Conservation (phyloP, 2,888 invertebrate species). For the Actias luna region DNA sequence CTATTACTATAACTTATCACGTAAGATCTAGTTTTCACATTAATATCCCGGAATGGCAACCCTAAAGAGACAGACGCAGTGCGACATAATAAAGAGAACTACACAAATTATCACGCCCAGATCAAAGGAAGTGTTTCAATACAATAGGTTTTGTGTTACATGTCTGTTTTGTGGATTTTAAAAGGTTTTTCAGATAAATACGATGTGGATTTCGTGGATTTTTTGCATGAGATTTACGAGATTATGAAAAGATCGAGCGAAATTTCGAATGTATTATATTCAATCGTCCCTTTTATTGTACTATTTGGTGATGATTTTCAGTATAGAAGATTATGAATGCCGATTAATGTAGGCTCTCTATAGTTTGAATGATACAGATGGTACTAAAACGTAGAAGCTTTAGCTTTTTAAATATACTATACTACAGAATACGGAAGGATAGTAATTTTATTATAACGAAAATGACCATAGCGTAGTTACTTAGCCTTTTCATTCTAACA, state of each 20-base stretch:
- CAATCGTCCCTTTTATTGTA: background rate
- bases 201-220: slow-evolving; percentile 10
- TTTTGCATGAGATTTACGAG: background rate
- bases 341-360: background rate
- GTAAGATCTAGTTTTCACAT: too few species aligned
- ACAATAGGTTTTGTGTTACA: slow-evolving; percentile 70
- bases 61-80: slow-evolving; percentile 13
- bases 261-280: background rate
- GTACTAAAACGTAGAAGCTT: too few species aligned
- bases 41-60: background rate
- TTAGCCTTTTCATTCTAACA: too few species aligned
- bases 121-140: slow-evolving; percentile 64
- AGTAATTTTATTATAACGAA: too few species aligned
- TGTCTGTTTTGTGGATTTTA: slow-evolving; percentile 22
- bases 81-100: slow-evolving; percentile 10
- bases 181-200: slow-evolving; percentile 15
- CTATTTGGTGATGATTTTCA: background rate
- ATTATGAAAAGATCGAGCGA: background rate
- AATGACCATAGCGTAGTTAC: too few species aligned
- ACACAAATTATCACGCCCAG: slow-evolving; percentile 65
- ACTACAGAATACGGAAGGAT: too few species aligned
- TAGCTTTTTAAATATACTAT: too few species aligned
- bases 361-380: too few species aligned
- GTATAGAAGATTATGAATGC: background rate
- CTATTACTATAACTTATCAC: too few species aligned